Evolutionary conservation across 2,888 invertebrate genomes (phyloP).

Genomic region (Lobophora halterata): DNA sequence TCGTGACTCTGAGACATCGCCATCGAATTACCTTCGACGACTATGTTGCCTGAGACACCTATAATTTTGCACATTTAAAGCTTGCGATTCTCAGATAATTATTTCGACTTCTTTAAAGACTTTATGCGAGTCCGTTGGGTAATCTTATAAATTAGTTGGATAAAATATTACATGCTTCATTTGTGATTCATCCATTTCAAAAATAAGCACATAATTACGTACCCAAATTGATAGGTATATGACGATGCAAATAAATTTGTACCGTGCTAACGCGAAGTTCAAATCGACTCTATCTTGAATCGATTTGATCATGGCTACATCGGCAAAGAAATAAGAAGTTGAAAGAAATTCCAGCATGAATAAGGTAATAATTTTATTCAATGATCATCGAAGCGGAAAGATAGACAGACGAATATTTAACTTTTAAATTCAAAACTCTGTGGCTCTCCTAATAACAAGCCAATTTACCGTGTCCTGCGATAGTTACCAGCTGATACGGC

Average conservation of each 20-base stretch:
- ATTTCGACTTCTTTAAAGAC: conserved; percentile 10
- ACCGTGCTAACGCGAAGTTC: no score
- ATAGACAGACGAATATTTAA: no score
- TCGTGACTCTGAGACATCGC: conserved; percentile 47
- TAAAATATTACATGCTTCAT: conserved; percentile 10
- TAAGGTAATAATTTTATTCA: neutral
- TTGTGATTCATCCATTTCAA: conserved; percentile 9
- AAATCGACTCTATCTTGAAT: neutral
- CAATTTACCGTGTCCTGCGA: conserved; percentile 22
- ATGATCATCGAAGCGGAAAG: neutral
- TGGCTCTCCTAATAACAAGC: conserved; percentile 17
- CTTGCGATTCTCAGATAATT: conserved; percentile 18
- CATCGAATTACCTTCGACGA: conserved; percentile 33
- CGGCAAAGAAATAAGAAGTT: no score
- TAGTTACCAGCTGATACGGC: conserved; percentile 32
- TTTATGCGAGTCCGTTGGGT: conserved; percentile 18
- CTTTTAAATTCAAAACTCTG: no score
- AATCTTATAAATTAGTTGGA: conserved; percentile 22
- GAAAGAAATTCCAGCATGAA: neutral
- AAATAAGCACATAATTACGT: no score
- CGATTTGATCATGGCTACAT: no score
- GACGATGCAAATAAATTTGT: no score
- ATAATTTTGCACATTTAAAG: conserved; percentile 20
- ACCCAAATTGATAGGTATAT: no score
- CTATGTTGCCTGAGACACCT: conserved; percentile 38